Conservation (phyloP, 2,797 vertebrate species). For the Remorina albescens region DNA sequence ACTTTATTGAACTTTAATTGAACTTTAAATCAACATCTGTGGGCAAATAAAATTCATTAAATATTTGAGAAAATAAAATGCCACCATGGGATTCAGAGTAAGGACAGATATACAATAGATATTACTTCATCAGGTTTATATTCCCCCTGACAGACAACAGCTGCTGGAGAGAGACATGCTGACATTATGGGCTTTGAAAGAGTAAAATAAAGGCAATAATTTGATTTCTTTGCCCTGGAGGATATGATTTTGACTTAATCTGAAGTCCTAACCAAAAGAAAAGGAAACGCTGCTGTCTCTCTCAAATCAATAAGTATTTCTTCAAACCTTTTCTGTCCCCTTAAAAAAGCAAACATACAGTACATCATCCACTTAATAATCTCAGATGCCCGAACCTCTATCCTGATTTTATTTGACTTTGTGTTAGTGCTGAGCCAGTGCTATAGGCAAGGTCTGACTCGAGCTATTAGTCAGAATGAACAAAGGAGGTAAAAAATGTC, state of each 20-base stretch:
- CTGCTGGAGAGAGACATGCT: constrained; percentile 12
- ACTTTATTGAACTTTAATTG: constrained; percentile 12
- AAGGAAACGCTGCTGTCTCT: constrained; percentile 26
- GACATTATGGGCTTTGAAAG: constrained; percentile 27
- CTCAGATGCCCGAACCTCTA: constrained; percentile 38
- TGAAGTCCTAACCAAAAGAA: constrained; percentile 31
- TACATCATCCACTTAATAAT: constrained; percentile 61
- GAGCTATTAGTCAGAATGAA: constrained; percentile 54
- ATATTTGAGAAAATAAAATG: constrained; percentile 15
- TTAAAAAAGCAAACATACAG: constrained; percentile 44
- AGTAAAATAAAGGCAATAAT: constrained; percentile 43
- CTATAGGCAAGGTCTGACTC: constrained; percentile 59
- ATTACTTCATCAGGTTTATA: constrained; percentile 22
- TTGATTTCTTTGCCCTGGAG: constrained; percentile 23
- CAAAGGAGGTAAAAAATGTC: constrained; percentile 41
- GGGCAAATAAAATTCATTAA: constrained; percentile 27
- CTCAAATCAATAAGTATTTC: constrained; percentile 44
- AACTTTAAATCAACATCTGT: constrained; percentile 5
- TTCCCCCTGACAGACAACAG: constrained; percentile 29
- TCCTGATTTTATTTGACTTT: constrained; percentile 60
- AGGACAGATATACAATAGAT: constrained; percentile 18
- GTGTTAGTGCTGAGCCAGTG: constrained; percentile 46
- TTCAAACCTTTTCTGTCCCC: constrained; percentile 27
- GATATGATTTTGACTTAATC: constrained; percentile 30
- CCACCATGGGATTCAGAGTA: not conserved